Evolutionary conservation across 1,140 invertebrate species (phyloP), one percentile per base, ranked within the genome.

Genomic region (Achroia grisella): DNA sequence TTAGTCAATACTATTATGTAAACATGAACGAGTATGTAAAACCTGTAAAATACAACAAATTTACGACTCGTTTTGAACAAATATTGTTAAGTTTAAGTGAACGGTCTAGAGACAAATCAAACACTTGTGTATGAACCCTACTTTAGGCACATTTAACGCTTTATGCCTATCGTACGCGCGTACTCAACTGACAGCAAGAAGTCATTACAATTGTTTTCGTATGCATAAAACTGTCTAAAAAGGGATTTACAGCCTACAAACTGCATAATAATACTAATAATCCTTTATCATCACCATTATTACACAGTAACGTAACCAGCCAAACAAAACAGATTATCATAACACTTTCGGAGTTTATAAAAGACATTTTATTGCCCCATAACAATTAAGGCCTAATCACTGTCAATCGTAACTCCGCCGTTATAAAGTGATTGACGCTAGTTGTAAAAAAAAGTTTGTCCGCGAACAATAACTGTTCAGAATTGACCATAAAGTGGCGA

Each of bases 401-500:
- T 81, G 71, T 72, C 71, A 74, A 82, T 77, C 67, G 62, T 78
- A 75, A 77, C 59, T 71, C 58, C 31, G 60, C 67, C 54, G 68
- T 67, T 71, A 68, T 66, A 69, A 68, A 64, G 39, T 65, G 57
- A 62, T 66, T 64, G 69, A 64, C 56, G 66, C 52, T 71, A 66
- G 67, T 67, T 63, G 54, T 68, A 61, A 79, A 79, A 81, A 34
- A 79, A 82, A 76, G 51, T 66, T 64, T 47, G 63, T 63, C 72
- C 56, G 70, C 62, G 67, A 85, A 86, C 78, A 82, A 85, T 86
- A 86, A 86, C 71, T 65, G 71, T 73, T 75, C 60, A 75, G 83
- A 79, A 86, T 86, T 84, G 81, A 86, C 81, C 86, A 85, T 86
- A 86, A 86, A 87, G 62, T 70, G 74, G 57, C 82, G 86, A 86